Evolutionary conservation across 1,140 invertebrate species (phyloP).

Genomic region (Brachionus rubens): DNA sequence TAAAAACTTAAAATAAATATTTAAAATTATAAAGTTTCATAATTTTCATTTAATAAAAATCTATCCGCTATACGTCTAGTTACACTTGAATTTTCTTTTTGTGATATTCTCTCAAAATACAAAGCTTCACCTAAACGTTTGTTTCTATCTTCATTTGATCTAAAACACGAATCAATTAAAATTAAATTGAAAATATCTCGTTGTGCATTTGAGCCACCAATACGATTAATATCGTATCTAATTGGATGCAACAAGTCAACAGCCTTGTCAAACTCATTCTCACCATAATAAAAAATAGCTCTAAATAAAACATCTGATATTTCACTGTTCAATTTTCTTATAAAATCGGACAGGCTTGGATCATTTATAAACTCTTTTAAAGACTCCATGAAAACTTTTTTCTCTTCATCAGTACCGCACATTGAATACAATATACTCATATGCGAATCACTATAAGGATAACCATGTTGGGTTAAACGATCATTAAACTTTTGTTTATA

Average conservation of each 20-base stretch:
- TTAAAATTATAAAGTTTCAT: neutral
- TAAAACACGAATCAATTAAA: conserved; percentile 5
- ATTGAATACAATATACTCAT: conserved; percentile 16
- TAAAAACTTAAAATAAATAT: too few species aligned
- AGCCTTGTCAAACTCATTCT: neutral
- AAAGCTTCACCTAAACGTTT: neutral
- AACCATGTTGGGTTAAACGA: conserved; percentile 21
- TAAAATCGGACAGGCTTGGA: neutral
- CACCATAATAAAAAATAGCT: neutral
- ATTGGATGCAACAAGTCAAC: conserved; percentile 35
- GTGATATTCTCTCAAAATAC: neutral
- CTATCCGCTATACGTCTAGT: neutral
- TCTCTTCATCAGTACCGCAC: conserved; percentile 18
- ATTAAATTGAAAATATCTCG: conserved; percentile 32
- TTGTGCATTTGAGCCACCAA: conserved; percentile 45
- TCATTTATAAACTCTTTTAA: conserved; percentile 9
- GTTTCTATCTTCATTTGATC: neutral
- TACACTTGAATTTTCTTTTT: neutral
- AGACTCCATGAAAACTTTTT: neutral
- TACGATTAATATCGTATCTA: conserved; percentile 1
- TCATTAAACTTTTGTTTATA: conserved; percentile 26
- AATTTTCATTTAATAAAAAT: conserved; percentile 7
- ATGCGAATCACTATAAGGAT: conserved; percentile 36
- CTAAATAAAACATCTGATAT: neutral
- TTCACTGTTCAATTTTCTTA: conserved; percentile 4